These are phyloP conservation scores for Gastrophysa polygoni DNA, from an alignment of 2,888 invertebrate genomes.

Conservation along the genomic window DNA sequence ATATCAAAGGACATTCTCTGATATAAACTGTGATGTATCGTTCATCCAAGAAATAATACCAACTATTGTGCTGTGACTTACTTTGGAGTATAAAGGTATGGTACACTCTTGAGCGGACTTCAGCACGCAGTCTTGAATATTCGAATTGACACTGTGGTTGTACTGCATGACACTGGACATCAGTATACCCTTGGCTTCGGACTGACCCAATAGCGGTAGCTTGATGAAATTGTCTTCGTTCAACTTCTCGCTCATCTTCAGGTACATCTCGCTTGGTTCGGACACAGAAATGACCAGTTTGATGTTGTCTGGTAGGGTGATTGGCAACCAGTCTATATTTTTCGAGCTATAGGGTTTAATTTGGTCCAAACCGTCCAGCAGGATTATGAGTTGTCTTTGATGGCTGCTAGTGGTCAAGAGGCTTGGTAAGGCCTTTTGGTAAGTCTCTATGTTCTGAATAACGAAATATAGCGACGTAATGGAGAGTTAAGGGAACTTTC, in stretches of 20 bases:
- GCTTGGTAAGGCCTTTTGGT: slow-evolving; percentile 66
- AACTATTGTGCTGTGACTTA: no score
- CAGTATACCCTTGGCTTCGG: slow-evolving; percentile 62
- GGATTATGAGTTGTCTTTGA: slow-evolving; percentile 69
- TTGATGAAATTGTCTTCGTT: slow-evolving; percentile 53
- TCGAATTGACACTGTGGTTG: slow-evolving; percentile 67
- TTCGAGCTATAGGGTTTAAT: slow-evolving; percentile 64
- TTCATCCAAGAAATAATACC: no score
- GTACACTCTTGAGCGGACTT: slow-evolving; percentile 70
- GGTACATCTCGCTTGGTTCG: slow-evolving; percentile 59
- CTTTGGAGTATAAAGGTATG: slow-evolving; percentile 73
- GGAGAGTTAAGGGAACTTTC: not conserved
- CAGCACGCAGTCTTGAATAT: slow-evolving; percentile 63
- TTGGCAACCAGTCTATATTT: slow-evolving; percentile 78
- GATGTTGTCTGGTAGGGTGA: slow-evolving; percentile 72
- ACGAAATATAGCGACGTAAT: slow-evolving; percentile 17
- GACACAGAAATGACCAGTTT: slow-evolving; percentile 78
- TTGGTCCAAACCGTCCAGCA: slow-evolving; percentile 79
- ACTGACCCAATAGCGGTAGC: slow-evolving; percentile 61
- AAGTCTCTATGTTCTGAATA: slow-evolving; percentile 73
- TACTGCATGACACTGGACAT: slow-evolving; percentile 64
- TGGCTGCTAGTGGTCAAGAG: slow-evolving; percentile 63
- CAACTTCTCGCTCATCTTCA: slow-evolving; percentile 52
- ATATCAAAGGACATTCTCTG: no score
- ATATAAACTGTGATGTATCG: no score